phyloP scores from a whole-genome alignment of 2,113 vertebrate genomes.

The Caranx ignobilis region DNA sequence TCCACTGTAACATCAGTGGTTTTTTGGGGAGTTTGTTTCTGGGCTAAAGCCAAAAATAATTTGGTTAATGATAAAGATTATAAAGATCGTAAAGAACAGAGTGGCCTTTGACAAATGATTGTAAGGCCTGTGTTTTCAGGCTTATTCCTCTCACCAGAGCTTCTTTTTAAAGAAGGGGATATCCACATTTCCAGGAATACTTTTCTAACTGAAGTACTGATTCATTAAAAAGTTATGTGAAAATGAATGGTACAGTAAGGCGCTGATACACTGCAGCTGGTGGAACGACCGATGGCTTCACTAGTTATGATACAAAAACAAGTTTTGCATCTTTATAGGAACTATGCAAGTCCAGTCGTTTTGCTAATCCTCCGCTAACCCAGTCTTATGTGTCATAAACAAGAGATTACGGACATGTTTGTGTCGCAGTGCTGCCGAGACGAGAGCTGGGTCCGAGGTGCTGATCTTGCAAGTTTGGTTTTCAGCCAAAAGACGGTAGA shows the following conservation, averaged over 20 bases:
- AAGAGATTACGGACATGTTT: too few species aligned
- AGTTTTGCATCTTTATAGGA: too few species aligned
- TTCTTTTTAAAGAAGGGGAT: neutral
- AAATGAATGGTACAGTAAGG: neutral
- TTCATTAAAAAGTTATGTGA: too few species aligned
- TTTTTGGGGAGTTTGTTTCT: slow-evolving; percentile 14
- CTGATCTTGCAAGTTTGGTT: too few species aligned
- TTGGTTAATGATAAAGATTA: neutral
- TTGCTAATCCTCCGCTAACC: too few species aligned
- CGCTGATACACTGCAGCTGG: neutral
- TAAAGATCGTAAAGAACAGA: neutral
- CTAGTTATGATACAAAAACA: too few species aligned
- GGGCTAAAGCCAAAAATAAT: slow-evolving; percentile 6
- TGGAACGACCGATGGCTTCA: neutral
- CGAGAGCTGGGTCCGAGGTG: too few species aligned
- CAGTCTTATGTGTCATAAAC: too few species aligned
- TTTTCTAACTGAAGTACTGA: neutral
- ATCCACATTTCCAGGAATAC: neutral
- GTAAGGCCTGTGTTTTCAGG: neutral
- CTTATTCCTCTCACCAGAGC: neutral
- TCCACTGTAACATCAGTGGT: slow-evolving; percentile 6
- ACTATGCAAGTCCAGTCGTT: too few species aligned
- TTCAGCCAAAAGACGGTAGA: too few species aligned
- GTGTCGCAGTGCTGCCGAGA: too few species aligned
- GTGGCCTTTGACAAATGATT: neutral